phyloP scores from a whole-genome alignment of 2,888 invertebrate species.

The Pheosia tremula region DNA sequence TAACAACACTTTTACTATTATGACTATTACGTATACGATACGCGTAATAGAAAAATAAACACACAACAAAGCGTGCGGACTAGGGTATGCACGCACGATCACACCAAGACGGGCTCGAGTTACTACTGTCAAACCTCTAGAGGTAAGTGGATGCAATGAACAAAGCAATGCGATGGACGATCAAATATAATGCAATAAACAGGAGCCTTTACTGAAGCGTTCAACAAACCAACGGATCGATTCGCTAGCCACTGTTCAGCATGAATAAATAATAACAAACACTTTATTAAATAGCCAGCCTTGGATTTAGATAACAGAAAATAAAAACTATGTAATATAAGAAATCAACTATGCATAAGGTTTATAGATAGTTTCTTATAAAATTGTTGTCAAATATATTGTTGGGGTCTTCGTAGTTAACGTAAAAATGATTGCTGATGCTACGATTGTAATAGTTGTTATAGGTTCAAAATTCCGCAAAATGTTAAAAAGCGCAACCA shows the following conservation, averaged over 20 bases:
- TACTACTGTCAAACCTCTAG: conserved; percentile 55
- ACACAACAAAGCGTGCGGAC: conserved; percentile 18
- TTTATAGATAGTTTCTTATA: no score
- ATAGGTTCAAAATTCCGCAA: no score
- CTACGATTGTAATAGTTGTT: no score
- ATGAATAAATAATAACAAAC: conserved; percentile 5
- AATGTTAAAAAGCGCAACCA: no score
- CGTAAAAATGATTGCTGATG: no score
- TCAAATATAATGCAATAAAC: conserved; percentile 14
- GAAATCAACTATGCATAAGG: neutral
- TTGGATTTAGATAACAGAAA: conserved; percentile 2
- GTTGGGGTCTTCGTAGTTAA: no score
- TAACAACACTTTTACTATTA: conserved; percentile 2
- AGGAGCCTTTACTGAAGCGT: neutral
- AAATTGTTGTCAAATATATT: neutral
- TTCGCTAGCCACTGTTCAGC: conserved; percentile 1
- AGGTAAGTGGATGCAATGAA: conserved; percentile 28
- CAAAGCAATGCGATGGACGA: conserved; percentile 14
- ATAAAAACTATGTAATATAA: neutral
- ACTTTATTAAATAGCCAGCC: neutral
- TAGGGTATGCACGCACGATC: conserved; percentile 57
- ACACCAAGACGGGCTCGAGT: conserved; percentile 45
- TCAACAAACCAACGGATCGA: conserved; percentile 1
- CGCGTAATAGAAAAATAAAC: conserved; percentile 20
- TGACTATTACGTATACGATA: conserved; percentile 13